Evolutionary conservation across 1,140 invertebrate species (phyloP).

Genomic region (Armadillidium nasatum): DNA sequence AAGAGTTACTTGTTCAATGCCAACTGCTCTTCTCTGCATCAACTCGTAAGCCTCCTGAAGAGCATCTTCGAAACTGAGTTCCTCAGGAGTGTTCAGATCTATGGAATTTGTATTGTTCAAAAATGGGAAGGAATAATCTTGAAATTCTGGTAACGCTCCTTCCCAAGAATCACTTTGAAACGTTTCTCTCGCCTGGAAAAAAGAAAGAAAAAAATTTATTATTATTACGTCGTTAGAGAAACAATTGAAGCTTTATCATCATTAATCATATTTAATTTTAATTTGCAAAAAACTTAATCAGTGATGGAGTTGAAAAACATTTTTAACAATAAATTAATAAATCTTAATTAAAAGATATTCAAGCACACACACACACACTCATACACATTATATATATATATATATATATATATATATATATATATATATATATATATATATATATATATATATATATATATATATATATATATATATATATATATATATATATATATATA

Average conservation of each 20-base stretch:
- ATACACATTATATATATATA: too few species aligned
- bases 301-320: too few species aligned
- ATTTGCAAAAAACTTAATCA: too few species aligned
- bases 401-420: too few species aligned
- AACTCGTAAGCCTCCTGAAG: conserved; percentile 57
- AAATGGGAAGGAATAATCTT: conserved; percentile 3
- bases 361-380: too few species aligned
- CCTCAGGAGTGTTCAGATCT: neutral
- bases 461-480: neutral
- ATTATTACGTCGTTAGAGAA: too few species aligned
- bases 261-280: too few species aligned
- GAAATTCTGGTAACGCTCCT: neutral
- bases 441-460: too few species aligned
- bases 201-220: neutral
- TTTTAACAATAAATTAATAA: too few species aligned
- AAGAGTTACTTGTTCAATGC: conserved; percentile 61
- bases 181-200: conserved; percentile 23
- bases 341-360: too few species aligned
- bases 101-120: conserved; percentile 14
- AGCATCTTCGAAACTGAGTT: conserved; percentile 47
- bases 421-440: too few species aligned
- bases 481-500: conserved; percentile 14
- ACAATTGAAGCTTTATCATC: too few species aligned
- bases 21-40: conserved; percentile 63
- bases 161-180: conserved; percentile 14